Conservation (phyloP, 2,797 vertebrate species). For the Hafferia zeledoni region DNA sequence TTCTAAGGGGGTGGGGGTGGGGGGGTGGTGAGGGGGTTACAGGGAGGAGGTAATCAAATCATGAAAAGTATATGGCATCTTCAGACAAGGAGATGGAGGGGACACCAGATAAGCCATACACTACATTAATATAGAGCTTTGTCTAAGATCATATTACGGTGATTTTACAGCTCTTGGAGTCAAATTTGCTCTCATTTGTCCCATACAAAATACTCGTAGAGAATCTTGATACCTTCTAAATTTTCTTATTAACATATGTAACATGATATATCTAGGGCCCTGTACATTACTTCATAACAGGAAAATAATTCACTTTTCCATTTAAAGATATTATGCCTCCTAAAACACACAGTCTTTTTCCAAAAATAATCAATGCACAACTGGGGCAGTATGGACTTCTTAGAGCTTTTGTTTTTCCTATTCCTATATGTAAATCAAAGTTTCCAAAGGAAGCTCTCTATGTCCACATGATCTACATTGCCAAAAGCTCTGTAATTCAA, state of each 20-base stretch:
- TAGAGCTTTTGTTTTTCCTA: background rate
- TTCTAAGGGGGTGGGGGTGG: background rate
- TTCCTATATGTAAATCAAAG: background rate
- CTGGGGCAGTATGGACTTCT: background rate
- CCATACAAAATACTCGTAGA: background rate
- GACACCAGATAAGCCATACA: accelerated
- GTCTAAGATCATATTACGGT: background rate
- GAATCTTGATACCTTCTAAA: background rate
- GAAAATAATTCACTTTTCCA: background rate
- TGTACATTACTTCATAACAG: background rate
- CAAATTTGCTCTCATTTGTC: background rate
- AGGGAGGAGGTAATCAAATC: too few species aligned
- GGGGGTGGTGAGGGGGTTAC: too few species aligned
- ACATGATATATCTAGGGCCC: background rate
- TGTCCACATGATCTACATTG: background rate
- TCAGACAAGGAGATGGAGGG: background rate
- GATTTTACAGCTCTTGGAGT: background rate
- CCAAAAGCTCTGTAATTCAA: background rate
- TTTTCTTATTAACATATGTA: background rate
- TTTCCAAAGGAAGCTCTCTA: background rate
- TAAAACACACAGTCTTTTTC: background rate
- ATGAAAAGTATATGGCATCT: background rate
- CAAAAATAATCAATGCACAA: background rate
- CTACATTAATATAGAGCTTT: background rate
- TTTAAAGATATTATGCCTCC: background rate